These are phyloP conservation scores for Eucidaris tribuloides DNA, from an alignment of 35 echinoderm and acorn worm species.

Conservation along the genomic window DNA sequence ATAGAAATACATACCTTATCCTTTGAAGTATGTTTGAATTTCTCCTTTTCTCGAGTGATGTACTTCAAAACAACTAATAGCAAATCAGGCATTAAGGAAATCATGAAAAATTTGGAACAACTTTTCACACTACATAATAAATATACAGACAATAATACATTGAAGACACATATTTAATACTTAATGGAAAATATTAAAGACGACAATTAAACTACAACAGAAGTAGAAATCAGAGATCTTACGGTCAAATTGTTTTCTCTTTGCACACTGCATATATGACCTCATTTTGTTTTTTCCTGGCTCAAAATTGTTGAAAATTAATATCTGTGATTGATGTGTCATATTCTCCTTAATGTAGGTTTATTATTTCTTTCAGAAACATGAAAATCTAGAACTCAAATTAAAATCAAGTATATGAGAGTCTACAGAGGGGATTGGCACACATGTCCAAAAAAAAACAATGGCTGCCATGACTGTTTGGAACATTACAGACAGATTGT, in stretches of 20 bases:
- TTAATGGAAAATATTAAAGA: neutral
- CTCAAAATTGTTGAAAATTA: too few species aligned
- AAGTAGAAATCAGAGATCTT: neutral
- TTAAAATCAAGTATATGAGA: too few species aligned
- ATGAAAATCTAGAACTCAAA: too few species aligned
- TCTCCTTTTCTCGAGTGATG: conserved; percentile 61
- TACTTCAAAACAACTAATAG: conserved; percentile 48
- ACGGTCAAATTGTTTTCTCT: neutral
- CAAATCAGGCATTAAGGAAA: neutral
- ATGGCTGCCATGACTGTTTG: neutral
- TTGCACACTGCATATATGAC: too few species aligned
- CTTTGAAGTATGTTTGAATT: conserved; percentile 19
- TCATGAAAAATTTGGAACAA: neutral
- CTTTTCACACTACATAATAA: neutral
- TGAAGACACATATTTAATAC: neutral
- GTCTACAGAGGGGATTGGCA: too few species aligned
- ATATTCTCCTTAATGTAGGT: neutral
- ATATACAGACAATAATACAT: neutral
- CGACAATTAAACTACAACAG: neutral
- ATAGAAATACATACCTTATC: conserved; percentile 29
- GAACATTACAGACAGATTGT: neutral
- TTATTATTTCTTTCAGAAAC: neutral
- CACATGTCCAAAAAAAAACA: too few species aligned
- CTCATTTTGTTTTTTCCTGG: too few species aligned
- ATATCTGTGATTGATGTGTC: neutral